Evolutionary conservation across 2,797 vertebrate genomes (phyloP), one percentile per base, ranked within the genome.

Genomic region (Rhinatrema bivittatum): DNA sequence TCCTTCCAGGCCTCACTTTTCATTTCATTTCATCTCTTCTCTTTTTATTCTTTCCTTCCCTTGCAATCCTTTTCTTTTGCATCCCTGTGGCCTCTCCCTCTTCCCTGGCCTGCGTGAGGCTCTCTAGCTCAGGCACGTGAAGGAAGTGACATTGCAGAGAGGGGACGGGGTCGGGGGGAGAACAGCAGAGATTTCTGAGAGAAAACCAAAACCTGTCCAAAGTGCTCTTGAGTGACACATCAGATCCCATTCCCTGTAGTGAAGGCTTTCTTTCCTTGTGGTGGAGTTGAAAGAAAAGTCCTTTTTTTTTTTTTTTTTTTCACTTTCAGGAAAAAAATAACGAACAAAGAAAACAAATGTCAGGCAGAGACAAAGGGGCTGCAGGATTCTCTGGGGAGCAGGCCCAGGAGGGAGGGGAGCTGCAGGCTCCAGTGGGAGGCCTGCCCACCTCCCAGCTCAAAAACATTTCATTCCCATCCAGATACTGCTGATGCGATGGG

Each of bases 151-250:
- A 54, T 38, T n/a, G n/a, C n/a, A n/a, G n/a, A n/a, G n/a, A n/a
- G n/a, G n/a, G n/a, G n/a, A n/a, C n/a, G n/a, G n/a, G n/a, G n/a
- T n/a, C n/a, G n/a, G n/a, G n/a, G 37, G 25, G 28, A 42, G 24
- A 34, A 40, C 25, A 46, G 9, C 15, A 9, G 13, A 25, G 14
- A 2, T 15, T 36, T 5, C 22, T 4, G 19, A 47, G 48, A 36
- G 47, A 40, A 50, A 46, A 40, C 32, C 41, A 49, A 50, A 53
- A 36, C 37, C 40, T 46, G 63, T 52, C 68, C 46, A 36, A 72
- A 72, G 70, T 68, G 54, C 56, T 56, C 26, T 31, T 43, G 56
- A 64, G 10, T 26, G 50, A 60, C 40, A 43, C 50, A 42, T 68
- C 40, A 48, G 36, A 45, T 37, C 30, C n/a, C 28, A 34, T 34